Conservation (phyloP, 2,797 vertebrate species). For the Uromys caudimaculatus region DNA sequence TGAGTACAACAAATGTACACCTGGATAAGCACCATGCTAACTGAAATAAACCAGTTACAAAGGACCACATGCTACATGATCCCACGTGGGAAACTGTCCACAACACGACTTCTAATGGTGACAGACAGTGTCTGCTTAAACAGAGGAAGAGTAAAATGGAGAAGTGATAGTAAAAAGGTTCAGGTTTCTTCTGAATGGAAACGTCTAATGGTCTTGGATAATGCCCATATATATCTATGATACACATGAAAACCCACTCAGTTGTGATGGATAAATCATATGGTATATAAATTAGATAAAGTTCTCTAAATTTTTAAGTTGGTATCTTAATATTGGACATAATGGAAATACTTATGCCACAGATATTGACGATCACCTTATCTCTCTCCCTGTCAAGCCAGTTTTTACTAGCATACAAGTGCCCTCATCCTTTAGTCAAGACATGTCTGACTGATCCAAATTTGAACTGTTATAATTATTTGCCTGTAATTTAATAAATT, state of each 20-base stretch:
- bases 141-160: background rate
- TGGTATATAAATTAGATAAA: background rate
- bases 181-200: background rate
- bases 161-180: background rate
- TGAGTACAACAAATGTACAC: background rate
- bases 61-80: background rate
- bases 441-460: background rate
- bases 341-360: background rate
- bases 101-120: constrained; percentile 6
- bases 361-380: background rate
- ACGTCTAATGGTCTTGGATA: background rate
- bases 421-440: background rate
- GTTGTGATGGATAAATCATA: background rate
- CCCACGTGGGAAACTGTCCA: background rate
- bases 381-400: background rate
- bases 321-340: background rate
- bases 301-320: background rate
- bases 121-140: constrained; percentile 6
- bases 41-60: background rate
- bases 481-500: constrained; percentile 24
- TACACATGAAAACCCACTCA: background rate
- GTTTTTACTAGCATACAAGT: background rate
- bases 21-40: background rate
- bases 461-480: constrained; percentile 10
- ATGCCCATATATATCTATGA: background rate